Conservation (phyloP, 2,797 vertebrate genomes). For the Falco novaeseelandiae region DNA sequence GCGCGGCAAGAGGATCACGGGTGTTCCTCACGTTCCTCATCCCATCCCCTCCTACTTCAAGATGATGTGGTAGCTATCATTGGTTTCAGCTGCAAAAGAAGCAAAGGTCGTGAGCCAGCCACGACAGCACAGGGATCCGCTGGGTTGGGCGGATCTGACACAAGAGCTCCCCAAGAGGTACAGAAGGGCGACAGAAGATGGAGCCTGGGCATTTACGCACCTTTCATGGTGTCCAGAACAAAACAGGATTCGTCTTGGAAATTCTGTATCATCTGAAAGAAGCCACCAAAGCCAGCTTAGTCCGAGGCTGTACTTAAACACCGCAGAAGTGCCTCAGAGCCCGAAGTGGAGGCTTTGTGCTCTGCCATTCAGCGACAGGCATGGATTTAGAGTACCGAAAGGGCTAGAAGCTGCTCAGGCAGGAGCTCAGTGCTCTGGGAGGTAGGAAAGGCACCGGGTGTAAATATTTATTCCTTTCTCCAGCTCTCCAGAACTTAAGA, state of each 20-base stretch:
- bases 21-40: neutral
- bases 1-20: neutral
- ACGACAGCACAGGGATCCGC: rapidly evolving
- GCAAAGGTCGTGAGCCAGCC: neutral
- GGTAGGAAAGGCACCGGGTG: neutral
- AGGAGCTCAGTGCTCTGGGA: neutral
- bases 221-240: constrained; percentile 98
- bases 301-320: neutral
- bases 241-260: constrained; percentile 98
- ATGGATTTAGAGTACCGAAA: rapidly evolving
- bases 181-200: rapidly evolving
- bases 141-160: rapidly evolving
- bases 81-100: constrained; percentile 86
- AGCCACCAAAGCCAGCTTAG: neutral
- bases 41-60: constrained; percentile 81
- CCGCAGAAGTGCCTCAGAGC: neutral
- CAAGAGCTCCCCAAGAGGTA: neutral
- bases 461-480: neutral
- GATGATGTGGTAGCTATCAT: constrained; percentile 95
- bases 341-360: neutral
- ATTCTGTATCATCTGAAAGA: constrained; percentile 95
- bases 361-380: rapidly evolving
- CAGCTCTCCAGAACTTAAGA: neutral
- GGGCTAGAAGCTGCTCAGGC: neutral
- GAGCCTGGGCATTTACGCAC: constrained; percentile 65